Evolutionary conservation across 2,113 vertebrate species (phyloP).

Genomic region (Scomber scombrus): DNA sequence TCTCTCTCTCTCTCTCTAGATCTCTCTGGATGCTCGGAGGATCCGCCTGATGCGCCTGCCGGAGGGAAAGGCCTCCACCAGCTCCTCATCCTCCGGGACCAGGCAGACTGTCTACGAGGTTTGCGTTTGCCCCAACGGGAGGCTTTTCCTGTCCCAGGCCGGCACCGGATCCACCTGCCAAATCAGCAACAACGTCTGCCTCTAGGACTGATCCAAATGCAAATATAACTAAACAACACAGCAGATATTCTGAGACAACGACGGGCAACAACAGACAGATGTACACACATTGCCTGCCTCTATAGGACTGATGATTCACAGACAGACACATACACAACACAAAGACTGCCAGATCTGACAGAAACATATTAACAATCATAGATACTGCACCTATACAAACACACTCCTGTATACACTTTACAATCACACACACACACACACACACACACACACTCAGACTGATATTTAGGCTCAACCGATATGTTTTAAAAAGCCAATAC

Average conservation of each 20-base stretch:
- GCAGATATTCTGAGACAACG: slow-evolving; percentile 52
- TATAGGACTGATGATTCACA: slow-evolving; percentile 55
- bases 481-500: slow-evolving; percentile 25
- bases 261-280: slow-evolving; percentile 28
- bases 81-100: slow-evolving; percentile 85
- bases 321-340: slow-evolving; percentile 17
- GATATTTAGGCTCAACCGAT: slow-evolving; percentile 35
- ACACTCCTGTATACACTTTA: slow-evolving; percentile 24
- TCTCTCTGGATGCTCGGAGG: slow-evolving; percentile 93
- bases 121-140: slow-evolving; percentile 96
- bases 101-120: slow-evolving; percentile 97
- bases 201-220: slow-evolving; percentile 83
- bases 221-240: slow-evolving; percentile 47
- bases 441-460: slow-evolving; percentile 16
- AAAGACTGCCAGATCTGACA: slow-evolving; percentile 52
- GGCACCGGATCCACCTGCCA: slow-evolving; percentile 95
- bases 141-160: slow-evolving; percentile 96
- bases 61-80: slow-evolving; percentile 90
- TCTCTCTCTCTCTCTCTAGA: slow-evolving; percentile 81
- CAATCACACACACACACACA: slow-evolving; percentile 13
- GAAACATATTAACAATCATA: slow-evolving; percentile 32
- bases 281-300: slow-evolving; percentile 40
- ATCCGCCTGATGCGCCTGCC: slow-evolving; percentile 95
- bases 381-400: slow-evolving; percentile 37
- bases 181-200: slow-evolving; percentile 95